phyloP scores from a whole-genome alignment of 2,888 invertebrate genomes.

The Caenorhabditis imperialis region DNA sequence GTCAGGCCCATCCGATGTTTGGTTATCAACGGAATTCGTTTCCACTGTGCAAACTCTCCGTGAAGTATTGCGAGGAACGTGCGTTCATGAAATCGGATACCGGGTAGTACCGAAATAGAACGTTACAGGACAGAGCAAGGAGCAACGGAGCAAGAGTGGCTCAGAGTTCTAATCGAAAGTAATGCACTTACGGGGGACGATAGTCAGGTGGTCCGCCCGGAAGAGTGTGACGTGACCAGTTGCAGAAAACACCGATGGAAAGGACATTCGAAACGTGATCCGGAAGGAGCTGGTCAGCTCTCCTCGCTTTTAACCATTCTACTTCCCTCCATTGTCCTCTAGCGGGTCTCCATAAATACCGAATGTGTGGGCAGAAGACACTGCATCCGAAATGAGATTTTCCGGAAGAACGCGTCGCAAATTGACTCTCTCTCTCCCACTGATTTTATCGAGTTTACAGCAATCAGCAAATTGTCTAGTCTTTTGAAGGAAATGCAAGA shows the following conservation, averaged over 20 bases:
- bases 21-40: too few relatives aligned
- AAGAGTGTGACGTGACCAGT: neutral
- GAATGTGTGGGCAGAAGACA: slow-evolving; percentile 7
- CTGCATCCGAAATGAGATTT: slow-evolving; percentile 27
- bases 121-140: neutral
- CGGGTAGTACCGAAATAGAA: too few relatives aligned
- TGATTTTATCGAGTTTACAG: neutral
- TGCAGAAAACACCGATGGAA: neutral
- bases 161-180: slow-evolving; percentile 7
- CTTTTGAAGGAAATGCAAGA: neutral
- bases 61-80: slow-evolving; percentile 7
- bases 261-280: neutral
- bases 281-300: too few relatives aligned
- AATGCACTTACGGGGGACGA: neutral
- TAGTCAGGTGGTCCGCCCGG: too few relatives aligned
- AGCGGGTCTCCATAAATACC: slow-evolving; percentile 5
- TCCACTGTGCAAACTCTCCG: too few relatives aligned
- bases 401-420: slow-evolving; percentile 20
- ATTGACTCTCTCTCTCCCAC: too few relatives aligned
- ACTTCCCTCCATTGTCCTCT: neutral
- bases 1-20: too few relatives aligned
- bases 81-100: too few relatives aligned
- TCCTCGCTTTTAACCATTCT: too few relatives aligned
- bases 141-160: neutral
- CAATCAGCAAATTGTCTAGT: neutral